Evolutionary conservation across 2,113 vertebrate genomes (phyloP).

Genomic region (Ochotona princeps): DNA sequence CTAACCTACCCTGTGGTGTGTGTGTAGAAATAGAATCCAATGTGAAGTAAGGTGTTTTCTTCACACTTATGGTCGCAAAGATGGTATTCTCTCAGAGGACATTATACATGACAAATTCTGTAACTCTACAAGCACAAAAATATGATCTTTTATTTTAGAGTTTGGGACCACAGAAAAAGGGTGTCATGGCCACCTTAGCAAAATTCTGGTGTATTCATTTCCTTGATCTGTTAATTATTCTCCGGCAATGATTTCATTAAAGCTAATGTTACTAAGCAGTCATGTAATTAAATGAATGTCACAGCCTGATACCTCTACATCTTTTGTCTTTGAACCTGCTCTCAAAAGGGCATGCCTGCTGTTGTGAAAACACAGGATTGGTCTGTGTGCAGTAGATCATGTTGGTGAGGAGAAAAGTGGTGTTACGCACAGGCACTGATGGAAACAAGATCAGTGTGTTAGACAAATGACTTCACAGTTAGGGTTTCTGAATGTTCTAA

Average conservation of each 20-base stretch:
- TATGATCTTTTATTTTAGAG: background rate
- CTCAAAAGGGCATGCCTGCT: background rate
- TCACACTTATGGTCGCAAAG: background rate
- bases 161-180: background rate
- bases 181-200: background rate
- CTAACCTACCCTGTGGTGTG: background rate
- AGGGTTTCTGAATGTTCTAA: background rate
- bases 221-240: conserved; percentile 23
- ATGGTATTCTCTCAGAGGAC: background rate
- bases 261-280: conserved; percentile 37
- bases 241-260: conserved; percentile 60
- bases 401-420: background rate
- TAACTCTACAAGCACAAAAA: background rate
- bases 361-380: background rate
- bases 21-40: background rate
- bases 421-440: background rate
- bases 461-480: background rate
- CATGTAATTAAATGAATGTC: conserved; percentile 50
- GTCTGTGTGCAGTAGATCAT: background rate
- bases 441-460: background rate
- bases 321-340: conserved; percentile 4
- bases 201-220: background rate
- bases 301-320: background rate
- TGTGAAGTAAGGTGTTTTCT: background rate
- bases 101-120: conserved; percentile 15